Evolutionary conservation across 2,113 vertebrate genomes (phyloP), one percentile per base, ranked within the genome.

Genomic region (Rhynchomys soricoides): DNA sequence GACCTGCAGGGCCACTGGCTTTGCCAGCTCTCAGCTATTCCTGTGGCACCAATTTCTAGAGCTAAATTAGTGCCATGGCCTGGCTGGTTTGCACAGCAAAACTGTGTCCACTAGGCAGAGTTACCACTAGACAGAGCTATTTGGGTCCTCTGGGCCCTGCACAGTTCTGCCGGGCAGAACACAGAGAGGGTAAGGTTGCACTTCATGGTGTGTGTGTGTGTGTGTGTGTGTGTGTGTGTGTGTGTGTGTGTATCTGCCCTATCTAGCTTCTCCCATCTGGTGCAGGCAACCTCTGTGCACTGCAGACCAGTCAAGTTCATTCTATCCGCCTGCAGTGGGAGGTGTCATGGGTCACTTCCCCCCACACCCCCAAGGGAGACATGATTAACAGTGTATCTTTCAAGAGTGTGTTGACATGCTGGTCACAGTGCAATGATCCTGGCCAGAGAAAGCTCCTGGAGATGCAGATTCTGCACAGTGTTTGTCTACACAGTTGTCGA

Each of bases 1-100:
- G 99, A 99, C 99, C 99, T 97, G 93, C 98, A 98, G 98, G 99
- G 99, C 98, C 98, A 97, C 98, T 98, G 98, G 99, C 99, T 99
- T 99, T 99, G 98, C 99, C 98, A 99, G 98, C 98, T 98, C 99
- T 98, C 98, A 99, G 98, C 98, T 98, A 98, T 98, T 99, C 98
- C 98, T 98, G 99, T 99, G 99, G 99, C 99, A 99, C 99, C 98
- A 99, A 99, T 99, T 99, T 99, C 98, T 98, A 99, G 98, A 98
- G 98, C 99, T 98, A 99, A 99, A 99, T 99, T 99, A 99, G 99
- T 99, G 99, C 99, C 99, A 99, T 98, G 97, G 97, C 96, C 98
- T 59, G 81, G 96, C 98, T 48, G 21, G 48, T 95, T 96, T 97
- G 97, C 96, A 98, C 97, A 97, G 96, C 91, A 95, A 96, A 98